Evolutionary conservation across 1,140 invertebrate genomes (phyloP).

Genomic region (Drosophila pandora): DNA sequence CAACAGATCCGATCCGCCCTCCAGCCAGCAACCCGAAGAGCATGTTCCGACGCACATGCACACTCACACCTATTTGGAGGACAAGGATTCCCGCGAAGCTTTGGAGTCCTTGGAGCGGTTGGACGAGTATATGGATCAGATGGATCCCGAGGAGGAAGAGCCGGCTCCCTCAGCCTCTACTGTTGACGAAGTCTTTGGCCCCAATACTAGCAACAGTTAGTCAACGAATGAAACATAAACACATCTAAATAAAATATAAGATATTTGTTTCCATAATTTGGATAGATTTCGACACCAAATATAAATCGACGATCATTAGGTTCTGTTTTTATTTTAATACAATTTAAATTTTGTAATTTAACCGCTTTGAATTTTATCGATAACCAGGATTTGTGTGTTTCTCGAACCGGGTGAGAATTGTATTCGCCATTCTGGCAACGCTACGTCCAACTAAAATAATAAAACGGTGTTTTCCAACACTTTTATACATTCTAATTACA

Average conservation of each 20-base stretch:
- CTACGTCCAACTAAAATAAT: neutral
- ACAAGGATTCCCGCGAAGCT: conserved; percentile 44
- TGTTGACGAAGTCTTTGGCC: conserved; percentile 19
- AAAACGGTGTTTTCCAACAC: neutral
- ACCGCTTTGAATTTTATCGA: too few relatives aligned
- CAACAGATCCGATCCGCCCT: conserved; percentile 24
- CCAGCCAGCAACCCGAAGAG: neutral
- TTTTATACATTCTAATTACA: conserved; percentile 10
- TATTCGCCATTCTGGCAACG: too few relatives aligned
- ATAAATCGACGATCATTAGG: too few relatives aligned
- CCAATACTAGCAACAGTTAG: neutral
- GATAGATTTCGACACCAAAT: too few relatives aligned
- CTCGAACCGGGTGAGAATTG: too few relatives aligned
- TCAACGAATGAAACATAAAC: neutral
- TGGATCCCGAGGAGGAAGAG: conserved; percentile 13
- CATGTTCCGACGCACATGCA: neutral
- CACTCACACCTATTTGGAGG: neutral
- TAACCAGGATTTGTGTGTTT: too few relatives aligned
- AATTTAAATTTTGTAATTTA: too few relatives aligned
- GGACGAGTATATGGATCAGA: conserved; percentile 47
- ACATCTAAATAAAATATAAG: neutral
- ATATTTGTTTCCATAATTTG: too few relatives aligned
- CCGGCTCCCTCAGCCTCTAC: neutral
- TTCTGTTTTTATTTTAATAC: too few relatives aligned
- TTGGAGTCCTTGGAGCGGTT: conserved; percentile 37